These are phyloP conservation scores for Bostrychus sinensis DNA, from an alignment of 2,113 vertebrate species.

Conservation along the genomic window DNA sequence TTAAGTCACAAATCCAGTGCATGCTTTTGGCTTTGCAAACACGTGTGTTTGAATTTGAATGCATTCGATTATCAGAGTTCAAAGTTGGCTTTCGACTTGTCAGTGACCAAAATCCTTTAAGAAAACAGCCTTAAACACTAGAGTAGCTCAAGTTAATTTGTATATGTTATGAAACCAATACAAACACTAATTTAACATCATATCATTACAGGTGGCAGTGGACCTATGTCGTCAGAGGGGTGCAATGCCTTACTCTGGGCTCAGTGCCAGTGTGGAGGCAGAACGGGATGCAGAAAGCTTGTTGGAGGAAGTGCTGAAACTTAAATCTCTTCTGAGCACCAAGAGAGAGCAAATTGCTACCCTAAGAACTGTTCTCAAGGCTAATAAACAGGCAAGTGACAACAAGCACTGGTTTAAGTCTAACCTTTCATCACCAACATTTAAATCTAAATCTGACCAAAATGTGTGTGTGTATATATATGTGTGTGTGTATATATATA, in stretches of 20 bases:
- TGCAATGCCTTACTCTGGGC: conserved; percentile 68
- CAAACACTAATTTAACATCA: background rate
- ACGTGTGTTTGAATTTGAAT: conserved; percentile 52
- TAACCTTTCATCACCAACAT: too few relatives aligned
- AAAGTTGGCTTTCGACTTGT: conserved; percentile 31
- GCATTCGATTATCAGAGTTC: conserved; percentile 50
- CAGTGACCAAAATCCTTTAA: conserved; percentile 32
- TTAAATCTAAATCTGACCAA: too few relatives aligned
- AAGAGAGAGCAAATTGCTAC: conserved; percentile 89
- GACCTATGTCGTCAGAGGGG: conserved; percentile 80
- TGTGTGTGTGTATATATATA: too few relatives aligned
- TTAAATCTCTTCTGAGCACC: conserved; percentile 87
- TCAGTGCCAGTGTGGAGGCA: conserved; percentile 65
- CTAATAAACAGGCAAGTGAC: conserved; percentile 84
- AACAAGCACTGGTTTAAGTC: background rate
- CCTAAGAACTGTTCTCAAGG: conserved; percentile 87
- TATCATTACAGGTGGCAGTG: conserved; percentile 75
- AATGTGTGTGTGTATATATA: too few relatives aligned
- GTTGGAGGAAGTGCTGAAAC: conserved; percentile 85
- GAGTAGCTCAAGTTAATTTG: background rate
- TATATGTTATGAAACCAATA: background rate
- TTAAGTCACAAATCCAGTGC: conserved; percentile 41
- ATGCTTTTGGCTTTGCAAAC: conserved; percentile 21
- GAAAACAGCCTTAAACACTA: conserved; percentile 12
- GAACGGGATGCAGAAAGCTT: conserved; percentile 82